Percentiles rank a stretch among this genome's conserved stretches.
phyloP scores from a whole-genome alignment of 1,140 invertebrate genomes.

The Caenorhabditis briggsae region DNA sequence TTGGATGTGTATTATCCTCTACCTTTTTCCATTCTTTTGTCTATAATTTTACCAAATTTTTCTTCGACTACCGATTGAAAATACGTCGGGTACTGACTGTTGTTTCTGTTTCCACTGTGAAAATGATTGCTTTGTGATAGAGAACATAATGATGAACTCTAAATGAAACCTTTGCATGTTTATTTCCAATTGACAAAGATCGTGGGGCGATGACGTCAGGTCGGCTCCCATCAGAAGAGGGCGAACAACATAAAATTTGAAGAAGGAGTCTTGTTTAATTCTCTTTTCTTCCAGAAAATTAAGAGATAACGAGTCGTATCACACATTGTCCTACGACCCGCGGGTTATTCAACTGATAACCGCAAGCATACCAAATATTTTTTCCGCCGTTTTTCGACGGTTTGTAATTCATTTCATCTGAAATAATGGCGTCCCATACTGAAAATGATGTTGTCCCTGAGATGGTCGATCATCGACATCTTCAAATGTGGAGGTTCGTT shows the following conservation, averaged over 20 bases:
- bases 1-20: background rate
- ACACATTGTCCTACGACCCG: slow-evolving; percentile 37
- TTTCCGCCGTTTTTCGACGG: background rate
- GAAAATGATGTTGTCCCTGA: slow-evolving; percentile 50
- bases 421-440: slow-evolving; percentile 15
- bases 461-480: slow-evolving; percentile 44
- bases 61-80: slow-evolving; percentile 7
- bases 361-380: slow-evolving; percentile 45
- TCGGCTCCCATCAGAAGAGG: slow-evolving; percentile 1
- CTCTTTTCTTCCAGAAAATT: slow-evolving; percentile 34
- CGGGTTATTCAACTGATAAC: slow-evolving; percentile 49
- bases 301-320: slow-evolving; percentile 30
- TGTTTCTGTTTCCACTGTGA: slow-evolving; percentile 46
- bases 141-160: slow-evolving; percentile 29
- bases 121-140: slow-evolving; percentile 18
- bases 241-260: slow-evolving; percentile 25
- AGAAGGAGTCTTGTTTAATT: slow-evolving; percentile 28
- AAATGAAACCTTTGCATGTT: slow-evolving; percentile 9
- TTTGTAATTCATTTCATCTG: background rate
- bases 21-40: slow-evolving; percentile 6
- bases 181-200: slow-evolving; percentile 9
- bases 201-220: slow-evolving; percentile 32
- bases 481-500: slow-evolving; percentile 51
- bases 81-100: slow-evolving; percentile 35
- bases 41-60: slow-evolving; percentile 11